Evolutionary conservation across 2,113 vertebrate genomes (phyloP), one percentile per base, ranked within the genome.

Genomic region (Cebidichthys violaceus): DNA sequence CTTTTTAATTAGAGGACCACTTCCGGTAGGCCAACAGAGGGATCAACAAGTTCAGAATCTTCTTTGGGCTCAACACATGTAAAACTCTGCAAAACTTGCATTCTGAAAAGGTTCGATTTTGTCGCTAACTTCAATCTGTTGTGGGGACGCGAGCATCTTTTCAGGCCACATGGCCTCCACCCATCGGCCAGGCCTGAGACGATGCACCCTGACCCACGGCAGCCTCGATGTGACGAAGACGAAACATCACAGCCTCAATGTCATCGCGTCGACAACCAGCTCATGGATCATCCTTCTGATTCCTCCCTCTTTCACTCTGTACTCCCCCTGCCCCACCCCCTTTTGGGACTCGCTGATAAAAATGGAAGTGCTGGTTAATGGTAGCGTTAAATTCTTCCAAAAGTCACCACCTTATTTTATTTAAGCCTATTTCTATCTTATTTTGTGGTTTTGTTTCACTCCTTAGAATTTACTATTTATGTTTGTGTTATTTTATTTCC

Each of bases 291-390:
- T 39, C 35, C 15, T 57, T 8, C 18, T 8, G 31, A 69, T 54
- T 75, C 18, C 24, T 52, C 9, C 43, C 24, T 52, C 9, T 33
- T 9, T 33, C 54, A 22, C 17, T 67, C 62, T 33, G 31, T 31
- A n/a, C n/a, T n/a, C n/a, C n/a, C n/a, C n/a, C n/a, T n/a, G n/a
- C 31, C 22, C n/a, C 52, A 27, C 54, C 10, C 13, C 13, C 57
- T 29, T 60, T 60, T 60, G 27, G 37, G 6, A 66, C 72, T 71
- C 45, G 24, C 24, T 71, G 68, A 65, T 64, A 9, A 62, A 79
- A 64, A 79, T 11, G 18, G 47, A 67, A 27, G 43, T 8, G 0
- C 33, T 41, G 31, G 57, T 70, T 64, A 62, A 47, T 0, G 3
- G 39, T 31, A 31, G 22, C 52, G 50, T 74, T 60, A 31, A 68